Base-by-base conservation (phyloP, 1,140 invertebrate genomes). In the Hycleus cichorii region DNA sequence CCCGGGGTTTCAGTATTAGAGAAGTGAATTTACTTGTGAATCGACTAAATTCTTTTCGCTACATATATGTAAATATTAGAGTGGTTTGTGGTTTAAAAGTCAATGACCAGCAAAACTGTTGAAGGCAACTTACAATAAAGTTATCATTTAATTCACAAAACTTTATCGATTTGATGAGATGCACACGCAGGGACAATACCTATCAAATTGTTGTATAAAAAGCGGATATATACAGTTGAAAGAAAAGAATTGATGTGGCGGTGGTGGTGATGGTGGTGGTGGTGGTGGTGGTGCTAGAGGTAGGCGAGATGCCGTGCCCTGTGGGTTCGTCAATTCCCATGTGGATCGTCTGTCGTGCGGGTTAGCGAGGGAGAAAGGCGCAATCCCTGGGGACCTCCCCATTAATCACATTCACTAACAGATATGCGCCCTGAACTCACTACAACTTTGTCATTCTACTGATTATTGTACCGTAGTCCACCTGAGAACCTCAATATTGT, bases 401-500 rank as follows among this genome's bases (percentile, higher is more conserved):
- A 63, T 63, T 63, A 63, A 63, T 63, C 61, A 63, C 61, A 63
- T 63, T 63, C 55, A 63, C 61, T 63, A 63, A 63, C 61, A 63
- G 61, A 63, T 63, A 63, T 63, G 61, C 61, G 61, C 57, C 57
- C 57, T 49, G 52, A 59, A 63, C 61, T 53, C 47, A 57, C 57
- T 55, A 63, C 61, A 63, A 63, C 61, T 63, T 63, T 63, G 61
- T 59, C 61, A 63, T 63, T 57, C 32, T 32, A 32, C 32, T 32
- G 32, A 32, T 32, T 32, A 32, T 32, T 32, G 32, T 32, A 5
- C 32, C 32, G 7, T 32, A 4, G 32, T 7, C 32, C 32, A 32
- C 32, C 4, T 7, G 4, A 5, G 32, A 32, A 32, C 32, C 32
- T 32, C 32, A 7, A 32, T 32, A 32, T 32, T 32, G 7, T 32